Evolutionary conservation across 2,888 invertebrate species (phyloP).

Genomic region (Cryptus viduatorius): DNA sequence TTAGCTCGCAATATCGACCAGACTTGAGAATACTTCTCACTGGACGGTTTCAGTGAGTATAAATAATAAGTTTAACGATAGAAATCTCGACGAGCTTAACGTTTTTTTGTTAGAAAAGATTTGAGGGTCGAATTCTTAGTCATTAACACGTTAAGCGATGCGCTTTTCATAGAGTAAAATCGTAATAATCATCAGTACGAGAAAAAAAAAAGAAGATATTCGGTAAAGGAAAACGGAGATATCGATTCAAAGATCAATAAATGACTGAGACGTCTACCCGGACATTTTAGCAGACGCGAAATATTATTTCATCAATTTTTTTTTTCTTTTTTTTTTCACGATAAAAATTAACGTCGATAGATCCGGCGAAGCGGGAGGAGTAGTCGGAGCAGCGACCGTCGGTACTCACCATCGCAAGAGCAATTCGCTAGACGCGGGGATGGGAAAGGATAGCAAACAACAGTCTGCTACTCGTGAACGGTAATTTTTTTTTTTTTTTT

Average conservation of each 20-base stretch:
- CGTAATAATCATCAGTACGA: background rate
- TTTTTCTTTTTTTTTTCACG: background rate
- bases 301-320: background rate
- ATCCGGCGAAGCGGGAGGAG: conserved; percentile 80
- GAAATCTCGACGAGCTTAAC: background rate
- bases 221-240: background rate
- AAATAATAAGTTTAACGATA: conserved; percentile 11
- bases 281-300: background rate
- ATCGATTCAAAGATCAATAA: background rate
- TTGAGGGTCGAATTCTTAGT: conserved; percentile 21
- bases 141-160: background rate
- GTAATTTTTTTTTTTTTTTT: conserved; percentile 76
- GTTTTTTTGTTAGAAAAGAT: conserved; percentile 4
- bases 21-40: conserved; percentile 64
- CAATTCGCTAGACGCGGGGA: conserved; percentile 92
- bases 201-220: background rate
- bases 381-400: conserved; percentile 75
- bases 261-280: background rate
- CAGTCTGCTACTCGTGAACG: conserved; percentile 86
- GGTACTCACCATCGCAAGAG: conserved; percentile 91
- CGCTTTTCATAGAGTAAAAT: conserved; percentile 2
- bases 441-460: conserved; percentile 85
- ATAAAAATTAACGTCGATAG: conserved; percentile 71
- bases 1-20: conserved; percentile 63
- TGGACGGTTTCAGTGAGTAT: conserved; percentile 67